A percentile compares a stretch with the other conserved stretches of the same genome.
Evolutionary conservation across 2,797 vertebrate species (phyloP).

Genomic region (Myotis planiceps): DNA sequence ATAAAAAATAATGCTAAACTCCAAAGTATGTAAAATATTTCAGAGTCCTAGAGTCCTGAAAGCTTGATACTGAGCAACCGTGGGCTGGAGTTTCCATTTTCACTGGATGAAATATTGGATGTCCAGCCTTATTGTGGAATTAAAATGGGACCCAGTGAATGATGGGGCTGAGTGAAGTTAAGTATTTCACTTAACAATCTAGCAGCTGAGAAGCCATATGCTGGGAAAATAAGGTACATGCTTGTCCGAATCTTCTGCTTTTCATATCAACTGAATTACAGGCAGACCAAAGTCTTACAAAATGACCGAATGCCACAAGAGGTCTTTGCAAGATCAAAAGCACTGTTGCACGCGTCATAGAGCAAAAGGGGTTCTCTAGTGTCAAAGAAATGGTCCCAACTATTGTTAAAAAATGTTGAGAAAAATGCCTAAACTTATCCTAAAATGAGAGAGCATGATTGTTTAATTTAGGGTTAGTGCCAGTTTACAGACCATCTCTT

Average conservation of each 20-base stretch:
- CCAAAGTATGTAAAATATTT: conserved; percentile 18
- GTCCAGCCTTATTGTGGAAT: neutral
- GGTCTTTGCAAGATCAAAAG: neutral
- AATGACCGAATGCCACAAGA: neutral
- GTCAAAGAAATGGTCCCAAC: neutral
- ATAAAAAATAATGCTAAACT: neutral
- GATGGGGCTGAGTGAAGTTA: neutral
- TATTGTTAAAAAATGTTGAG: neutral
- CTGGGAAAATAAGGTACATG: neutral
- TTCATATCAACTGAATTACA: neutral
- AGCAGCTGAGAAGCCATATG: neutral
- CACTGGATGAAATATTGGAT: neutral
- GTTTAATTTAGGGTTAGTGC: neutral
- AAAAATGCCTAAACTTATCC: neutral
- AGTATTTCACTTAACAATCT: neutral
- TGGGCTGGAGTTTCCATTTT: neutral
- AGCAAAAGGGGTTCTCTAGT: neutral
- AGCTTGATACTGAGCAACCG: neutral
- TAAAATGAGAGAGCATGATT: neutral
- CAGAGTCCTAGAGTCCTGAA: neutral
- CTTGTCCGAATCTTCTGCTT: neutral
- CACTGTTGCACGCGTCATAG: neutral
- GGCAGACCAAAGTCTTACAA: neutral
- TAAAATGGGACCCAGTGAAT: neutral
- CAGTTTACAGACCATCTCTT: neutral